phyloP scores from a whole-genome alignment of 1,140 invertebrate genomes.

The Andrena cerasifolii region DNA sequence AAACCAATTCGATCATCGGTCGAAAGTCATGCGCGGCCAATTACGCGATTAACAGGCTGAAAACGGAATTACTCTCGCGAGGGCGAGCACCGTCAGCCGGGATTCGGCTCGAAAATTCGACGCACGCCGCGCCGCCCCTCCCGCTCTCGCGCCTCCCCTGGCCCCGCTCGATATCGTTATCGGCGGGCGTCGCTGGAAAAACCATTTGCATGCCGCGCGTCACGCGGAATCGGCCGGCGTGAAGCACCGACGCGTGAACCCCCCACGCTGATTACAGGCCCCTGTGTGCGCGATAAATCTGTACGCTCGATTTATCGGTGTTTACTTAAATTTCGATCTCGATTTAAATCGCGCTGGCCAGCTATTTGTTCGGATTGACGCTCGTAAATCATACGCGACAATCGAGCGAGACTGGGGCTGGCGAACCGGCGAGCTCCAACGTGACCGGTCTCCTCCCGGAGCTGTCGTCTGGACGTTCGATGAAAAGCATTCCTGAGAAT shows the following conservation, averaged over 20 bases:
- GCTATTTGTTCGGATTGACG: neutral
- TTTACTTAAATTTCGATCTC: conserved; percentile 31
- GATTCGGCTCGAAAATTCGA: conserved; percentile 49
- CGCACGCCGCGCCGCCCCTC: neutral
- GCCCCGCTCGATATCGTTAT: conserved; percentile 41
- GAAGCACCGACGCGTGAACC: neutral
- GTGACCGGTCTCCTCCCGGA: neutral
- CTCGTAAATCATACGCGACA: neutral
- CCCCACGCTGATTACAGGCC: conserved; percentile 26
- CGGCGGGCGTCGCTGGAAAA: conserved; percentile 15
- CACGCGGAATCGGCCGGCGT: neutral
- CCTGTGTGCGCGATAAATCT: conserved; percentile 24
- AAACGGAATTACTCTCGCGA: conserved; percentile 65
- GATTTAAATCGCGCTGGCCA: conserved; percentile 2
- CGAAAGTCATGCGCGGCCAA: conserved; percentile 61
- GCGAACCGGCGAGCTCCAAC: neutral
- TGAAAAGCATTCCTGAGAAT: neutral
- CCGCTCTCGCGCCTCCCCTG: conserved; percentile 12
- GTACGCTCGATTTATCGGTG: conserved; percentile 37
- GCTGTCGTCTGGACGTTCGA: neutral
- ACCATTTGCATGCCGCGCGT: conserved; percentile 1
- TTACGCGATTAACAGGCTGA: conserved; percentile 64
- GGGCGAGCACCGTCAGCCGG: conserved; percentile 34
- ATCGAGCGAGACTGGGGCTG: neutral
- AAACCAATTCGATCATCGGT: conserved; percentile 46